Conservation (phyloP, 2,888 invertebrate species). For the Acleris sparsana region DNA sequence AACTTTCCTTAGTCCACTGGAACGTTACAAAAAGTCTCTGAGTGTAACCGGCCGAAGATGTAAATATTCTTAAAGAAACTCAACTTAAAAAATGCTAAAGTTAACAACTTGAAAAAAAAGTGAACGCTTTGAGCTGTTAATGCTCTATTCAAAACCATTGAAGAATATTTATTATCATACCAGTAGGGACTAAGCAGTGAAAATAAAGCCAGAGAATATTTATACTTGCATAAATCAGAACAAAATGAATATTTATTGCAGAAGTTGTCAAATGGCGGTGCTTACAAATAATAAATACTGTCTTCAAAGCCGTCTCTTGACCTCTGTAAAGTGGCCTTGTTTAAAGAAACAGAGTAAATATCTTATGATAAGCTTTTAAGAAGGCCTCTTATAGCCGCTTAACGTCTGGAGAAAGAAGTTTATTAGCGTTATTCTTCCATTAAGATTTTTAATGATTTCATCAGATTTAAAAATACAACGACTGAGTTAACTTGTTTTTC, state of each 20-base stretch:
- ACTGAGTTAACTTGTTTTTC: no score
- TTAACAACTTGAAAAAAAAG: no score
- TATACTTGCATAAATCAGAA: neutral
- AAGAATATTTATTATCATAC: neutral
- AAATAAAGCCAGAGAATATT: neutral
- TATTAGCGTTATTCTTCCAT: neutral
- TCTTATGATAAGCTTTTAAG: constrained; percentile 41
- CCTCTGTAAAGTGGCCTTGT: constrained; percentile 30
- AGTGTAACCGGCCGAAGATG: no score
- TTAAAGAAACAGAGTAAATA: constrained; percentile 40
- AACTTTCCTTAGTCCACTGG: no score
- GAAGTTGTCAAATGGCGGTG: constrained; percentile 5
- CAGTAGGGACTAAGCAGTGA: neutral
- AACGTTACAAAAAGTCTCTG: no score
- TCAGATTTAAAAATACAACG: no score
- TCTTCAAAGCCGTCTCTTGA: constrained; percentile 10
- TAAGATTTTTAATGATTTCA: no score
- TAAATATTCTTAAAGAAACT: no score
- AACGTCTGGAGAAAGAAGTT: constrained; percentile 2
- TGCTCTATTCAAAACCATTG: no score
- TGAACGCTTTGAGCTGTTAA: no score
- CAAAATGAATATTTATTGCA: neutral
- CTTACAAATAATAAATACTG: constrained; percentile 6
- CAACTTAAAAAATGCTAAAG: no score
- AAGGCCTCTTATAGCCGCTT: constrained; percentile 18